A percentile compares a stretch with the other conserved stretches of the same genome.
phyloP scores from a whole-genome alignment of 2,888 invertebrate species.

The Acrobasis suavella region DNA sequence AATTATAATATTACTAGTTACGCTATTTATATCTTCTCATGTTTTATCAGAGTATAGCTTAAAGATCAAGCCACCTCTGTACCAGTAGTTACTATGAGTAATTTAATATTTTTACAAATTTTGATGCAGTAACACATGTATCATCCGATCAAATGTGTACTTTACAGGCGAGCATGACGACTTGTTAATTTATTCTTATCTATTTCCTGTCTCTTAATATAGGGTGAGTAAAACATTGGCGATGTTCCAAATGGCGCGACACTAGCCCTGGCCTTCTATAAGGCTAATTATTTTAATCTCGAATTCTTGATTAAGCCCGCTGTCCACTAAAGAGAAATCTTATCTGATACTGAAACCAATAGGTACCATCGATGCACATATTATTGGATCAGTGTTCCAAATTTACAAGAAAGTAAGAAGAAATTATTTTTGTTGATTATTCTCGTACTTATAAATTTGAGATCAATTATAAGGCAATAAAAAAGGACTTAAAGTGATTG shows the following conservation, averaged over 20 bases:
- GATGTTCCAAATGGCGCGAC: slow-evolving; percentile 63
- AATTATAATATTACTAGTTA: too few relatives aligned
- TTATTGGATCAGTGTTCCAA: too few relatives aligned
- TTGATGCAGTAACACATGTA: neutral
- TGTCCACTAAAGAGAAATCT: neutral
- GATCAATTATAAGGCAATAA: too few relatives aligned
- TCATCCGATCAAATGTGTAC: neutral
- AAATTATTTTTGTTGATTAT: too few relatives aligned
- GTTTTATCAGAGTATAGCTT: too few relatives aligned
- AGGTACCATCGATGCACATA: neutral
- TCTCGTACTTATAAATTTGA: too few relatives aligned
- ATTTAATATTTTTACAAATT: too few relatives aligned
- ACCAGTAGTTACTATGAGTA: too few relatives aligned
- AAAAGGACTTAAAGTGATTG: too few relatives aligned
- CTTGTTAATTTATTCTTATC: slow-evolving; percentile 15
- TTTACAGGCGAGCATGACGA: neutral
- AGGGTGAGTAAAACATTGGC: slow-evolving; percentile 53
- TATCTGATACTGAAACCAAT: neutral
- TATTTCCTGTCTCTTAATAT: slow-evolving; percentile 39
- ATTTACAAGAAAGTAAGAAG: too few relatives aligned
- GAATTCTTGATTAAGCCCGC: slow-evolving; percentile 22
- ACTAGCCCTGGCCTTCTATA: slow-evolving; percentile 69
- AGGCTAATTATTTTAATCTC: slow-evolving; percentile 73
- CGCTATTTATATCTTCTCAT: too few relatives aligned
- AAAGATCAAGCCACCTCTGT: too few relatives aligned